Conservation (phyloP, 1,140 invertebrate species). For the Galendromus occidentalis region DNA sequence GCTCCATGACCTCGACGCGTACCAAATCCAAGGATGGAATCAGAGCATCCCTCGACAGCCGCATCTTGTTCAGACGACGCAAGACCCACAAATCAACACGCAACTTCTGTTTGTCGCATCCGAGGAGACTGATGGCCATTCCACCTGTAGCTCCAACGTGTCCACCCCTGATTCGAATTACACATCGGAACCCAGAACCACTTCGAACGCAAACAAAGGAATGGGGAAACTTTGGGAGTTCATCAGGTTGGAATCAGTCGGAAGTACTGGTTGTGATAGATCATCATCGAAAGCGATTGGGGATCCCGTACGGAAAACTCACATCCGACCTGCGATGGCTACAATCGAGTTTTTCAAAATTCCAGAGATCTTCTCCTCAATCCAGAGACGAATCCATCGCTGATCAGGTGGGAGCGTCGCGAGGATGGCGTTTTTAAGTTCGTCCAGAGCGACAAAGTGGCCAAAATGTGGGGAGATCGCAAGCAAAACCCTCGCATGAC, state of each 20-base stretch:
- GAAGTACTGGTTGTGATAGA: neutral
- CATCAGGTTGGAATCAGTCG: conserved; percentile 32
- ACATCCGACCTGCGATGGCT: too few species aligned
- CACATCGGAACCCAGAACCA: neutral
- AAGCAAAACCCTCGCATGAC: conserved; percentile 79
- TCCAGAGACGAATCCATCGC: conserved; percentile 48
- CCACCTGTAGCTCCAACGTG: neutral
- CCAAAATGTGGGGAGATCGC: conserved; percentile 59
- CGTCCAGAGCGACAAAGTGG: conserved; percentile 68
- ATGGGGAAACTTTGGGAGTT: conserved; percentile 55
- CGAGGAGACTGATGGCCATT: neutral
- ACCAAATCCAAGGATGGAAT: neutral
- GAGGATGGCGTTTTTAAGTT: conserved; percentile 66
- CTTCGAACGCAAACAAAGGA: conserved; percentile 33
- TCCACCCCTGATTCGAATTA: neutral
- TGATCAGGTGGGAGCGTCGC: conserved; percentile 71
- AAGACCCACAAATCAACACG: neutral
- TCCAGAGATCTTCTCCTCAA: conserved; percentile 44
- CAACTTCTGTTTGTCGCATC: neutral
- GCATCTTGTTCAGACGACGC: neutral
- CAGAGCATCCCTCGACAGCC: neutral
- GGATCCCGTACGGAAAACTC: too few species aligned
- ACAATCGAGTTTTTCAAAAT: too few species aligned
- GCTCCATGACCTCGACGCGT: neutral
- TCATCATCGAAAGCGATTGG: too few species aligned